Evolutionary conservation across 1,140 invertebrate species (phyloP).

Genomic region (Lordiphosa stackelbergi): DNA sequence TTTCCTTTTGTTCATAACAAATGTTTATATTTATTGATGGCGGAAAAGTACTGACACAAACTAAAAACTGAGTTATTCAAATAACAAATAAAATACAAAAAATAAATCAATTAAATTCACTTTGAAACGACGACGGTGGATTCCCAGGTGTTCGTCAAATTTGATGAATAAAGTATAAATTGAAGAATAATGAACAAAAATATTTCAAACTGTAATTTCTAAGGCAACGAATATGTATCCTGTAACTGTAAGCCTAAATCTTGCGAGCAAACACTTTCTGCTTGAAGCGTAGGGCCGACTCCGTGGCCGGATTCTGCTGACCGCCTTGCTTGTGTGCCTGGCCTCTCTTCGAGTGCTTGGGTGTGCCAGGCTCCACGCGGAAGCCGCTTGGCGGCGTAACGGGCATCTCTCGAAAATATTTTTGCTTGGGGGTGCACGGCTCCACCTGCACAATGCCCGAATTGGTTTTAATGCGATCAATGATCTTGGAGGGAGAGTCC

Average conservation of each 20-base stretch:
- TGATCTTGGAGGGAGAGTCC: background rate
- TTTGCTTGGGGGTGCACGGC: slow-evolving; percentile 50
- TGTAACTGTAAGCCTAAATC: slow-evolving; percentile 7
- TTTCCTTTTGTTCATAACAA: no score
- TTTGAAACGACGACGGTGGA: no score
- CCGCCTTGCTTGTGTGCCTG: background rate
- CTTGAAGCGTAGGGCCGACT: slow-evolving; percentile 55
- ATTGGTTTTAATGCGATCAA: slow-evolving; percentile 32
- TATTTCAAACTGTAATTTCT: background rate
- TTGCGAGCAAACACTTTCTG: slow-evolving; percentile 31
- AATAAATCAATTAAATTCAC: no score
- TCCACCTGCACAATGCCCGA: slow-evolving; percentile 57
- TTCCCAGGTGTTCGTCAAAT: no score
- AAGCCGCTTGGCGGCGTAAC: slow-evolving; percentile 33
- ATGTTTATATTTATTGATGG: no score
- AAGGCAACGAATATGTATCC: no score
- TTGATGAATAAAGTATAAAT: no score
- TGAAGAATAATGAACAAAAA: background rate
- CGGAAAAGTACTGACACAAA: no score
- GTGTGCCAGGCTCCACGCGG: slow-evolving; percentile 11
- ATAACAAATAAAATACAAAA: no score
- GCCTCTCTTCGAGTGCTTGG: background rate
- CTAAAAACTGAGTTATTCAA: no score
- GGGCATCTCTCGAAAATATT: slow-evolving; percentile 52
- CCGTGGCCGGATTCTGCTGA: slow-evolving; percentile 32